Evolutionary conservation across 92 coral and sea anemone genomes (phyloP).

Genomic region (Heteractis magnifica): DNA sequence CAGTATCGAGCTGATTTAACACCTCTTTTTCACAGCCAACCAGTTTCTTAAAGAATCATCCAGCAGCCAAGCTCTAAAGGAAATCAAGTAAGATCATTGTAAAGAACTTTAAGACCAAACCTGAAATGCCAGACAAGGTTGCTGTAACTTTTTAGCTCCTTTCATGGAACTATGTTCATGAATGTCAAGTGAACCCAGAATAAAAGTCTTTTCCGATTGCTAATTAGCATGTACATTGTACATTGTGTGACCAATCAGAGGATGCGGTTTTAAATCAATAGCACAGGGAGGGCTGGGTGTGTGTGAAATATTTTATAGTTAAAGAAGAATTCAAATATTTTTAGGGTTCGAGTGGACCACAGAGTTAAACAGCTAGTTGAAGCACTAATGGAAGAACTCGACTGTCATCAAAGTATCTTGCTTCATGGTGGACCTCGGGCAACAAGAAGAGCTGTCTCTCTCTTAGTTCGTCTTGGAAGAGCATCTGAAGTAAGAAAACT

Average conservation of each 20-base stretch:
- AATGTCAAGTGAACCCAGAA: too few relatives aligned
- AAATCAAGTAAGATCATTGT: slow-evolving; percentile 70
- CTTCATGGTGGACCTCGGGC: slow-evolving; percentile 95
- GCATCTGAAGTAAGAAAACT: slow-evolving; percentile 69
- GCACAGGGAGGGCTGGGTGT: too few relatives aligned
- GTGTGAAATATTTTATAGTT: too few relatives aligned
- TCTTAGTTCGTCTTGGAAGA: slow-evolving; percentile 86
- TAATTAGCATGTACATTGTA: too few relatives aligned
- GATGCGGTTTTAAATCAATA: too few relatives aligned
- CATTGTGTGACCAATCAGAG: too few relatives aligned
- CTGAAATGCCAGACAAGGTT: too few relatives aligned
- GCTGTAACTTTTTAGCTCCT: too few relatives aligned
- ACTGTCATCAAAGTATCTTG: slow-evolving; percentile 85
- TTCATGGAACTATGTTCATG: too few relatives aligned
- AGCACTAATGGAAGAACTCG: slow-evolving; percentile 89
- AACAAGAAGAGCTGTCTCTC: slow-evolving; percentile 84
- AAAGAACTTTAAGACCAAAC: neutral
- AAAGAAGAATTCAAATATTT: neutral
- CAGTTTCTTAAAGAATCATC: slow-evolving; percentile 84
- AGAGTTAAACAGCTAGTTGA: slow-evolving; percentile 89
- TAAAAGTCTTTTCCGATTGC: too few relatives aligned
- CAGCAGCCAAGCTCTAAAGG: slow-evolving; percentile 82
- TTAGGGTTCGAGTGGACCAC: slow-evolving; percentile 91
- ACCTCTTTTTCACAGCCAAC: slow-evolving; percentile 54
- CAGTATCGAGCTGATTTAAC: neutral